These are phyloP conservation scores for Marisa cornuarietis DNA, from an alignment of 1,140 invertebrate species.

Conservation along the genomic window DNA sequence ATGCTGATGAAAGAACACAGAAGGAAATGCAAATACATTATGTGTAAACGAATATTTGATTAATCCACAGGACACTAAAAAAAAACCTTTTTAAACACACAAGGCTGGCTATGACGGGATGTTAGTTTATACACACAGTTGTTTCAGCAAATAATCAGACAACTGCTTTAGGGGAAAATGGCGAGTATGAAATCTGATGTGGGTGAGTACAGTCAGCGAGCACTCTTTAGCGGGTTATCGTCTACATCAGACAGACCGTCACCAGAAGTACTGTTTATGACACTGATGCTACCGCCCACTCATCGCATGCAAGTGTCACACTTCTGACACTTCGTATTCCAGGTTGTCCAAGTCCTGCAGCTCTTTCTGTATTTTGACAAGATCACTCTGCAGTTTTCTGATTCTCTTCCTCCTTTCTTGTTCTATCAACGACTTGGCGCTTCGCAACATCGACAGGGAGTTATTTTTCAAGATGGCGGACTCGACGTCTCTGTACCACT, in stretches of 20 bases:
- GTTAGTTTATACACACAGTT: too few relatives aligned
- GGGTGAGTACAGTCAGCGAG: not conserved
- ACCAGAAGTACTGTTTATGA: not conserved
- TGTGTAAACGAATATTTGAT: too few relatives aligned
- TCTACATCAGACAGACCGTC: not conserved
- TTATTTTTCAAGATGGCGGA: not conserved
- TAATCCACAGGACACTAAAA: too few relatives aligned
- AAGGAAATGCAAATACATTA: too few relatives aligned
- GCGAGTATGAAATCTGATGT: not conserved
- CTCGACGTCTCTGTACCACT: not conserved
- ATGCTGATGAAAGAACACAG: too few relatives aligned
- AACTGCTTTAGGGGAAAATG: not conserved
- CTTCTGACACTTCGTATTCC: conserved; percentile 44
- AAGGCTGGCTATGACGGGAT: too few relatives aligned
- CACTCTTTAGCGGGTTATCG: not conserved
- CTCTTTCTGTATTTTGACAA: conserved; percentile 41
- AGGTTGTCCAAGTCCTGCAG: conserved; percentile 41
- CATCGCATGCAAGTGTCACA: conserved; percentile 18
- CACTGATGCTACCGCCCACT: not conserved
- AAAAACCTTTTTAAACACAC: too few relatives aligned
- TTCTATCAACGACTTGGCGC: conserved; percentile 20
- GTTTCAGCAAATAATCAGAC: too few relatives aligned
- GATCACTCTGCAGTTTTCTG: conserved; percentile 40
- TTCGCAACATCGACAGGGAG: conserved; percentile 21
- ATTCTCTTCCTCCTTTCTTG: conserved; percentile 38